These are phyloP conservation scores for Napeogenes inachia DNA, from an alignment of 2,888 invertebrate species.

Conservation along the genomic window DNA sequence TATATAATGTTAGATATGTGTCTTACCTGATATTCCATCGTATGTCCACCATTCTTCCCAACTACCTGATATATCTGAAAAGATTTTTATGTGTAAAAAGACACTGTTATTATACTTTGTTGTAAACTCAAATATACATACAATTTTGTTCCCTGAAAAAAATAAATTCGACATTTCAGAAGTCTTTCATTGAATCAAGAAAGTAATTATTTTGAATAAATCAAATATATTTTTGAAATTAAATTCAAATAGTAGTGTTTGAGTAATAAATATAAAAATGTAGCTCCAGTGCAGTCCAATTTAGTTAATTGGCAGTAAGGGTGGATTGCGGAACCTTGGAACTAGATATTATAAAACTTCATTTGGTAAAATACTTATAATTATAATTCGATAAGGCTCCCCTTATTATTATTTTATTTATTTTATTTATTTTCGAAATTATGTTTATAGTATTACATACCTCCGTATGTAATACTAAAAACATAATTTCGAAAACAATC, in stretches of 20 bases:
- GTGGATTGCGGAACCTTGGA: neutral
- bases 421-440: too few relatives aligned
- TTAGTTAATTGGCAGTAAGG: constrained; percentile 1
- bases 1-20: too few relatives aligned
- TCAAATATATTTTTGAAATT: neutral
- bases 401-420: too few relatives aligned
- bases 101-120: too few relatives aligned
- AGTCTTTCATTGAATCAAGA: too few relatives aligned
- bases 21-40: constrained; percentile 87
- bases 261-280: neutral
- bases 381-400: neutral
- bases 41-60: constrained; percentile 95
- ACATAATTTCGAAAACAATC: too few relatives aligned
- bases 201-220: neutral
- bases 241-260: neutral
- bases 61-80: constrained; percentile 85
- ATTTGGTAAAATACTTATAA: neutral
- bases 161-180: too few relatives aligned
- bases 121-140: too few relatives aligned
- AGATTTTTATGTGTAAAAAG: constrained; percentile 10
- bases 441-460: too few relatives aligned
- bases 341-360: neutral
- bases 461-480: too few relatives aligned
- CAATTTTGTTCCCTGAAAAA: too few relatives aligned
- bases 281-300: constrained; percentile 1